Evolutionary conservation across 2,113 vertebrate species (phyloP).

Genomic region (Triplophysa rosa): DNA sequence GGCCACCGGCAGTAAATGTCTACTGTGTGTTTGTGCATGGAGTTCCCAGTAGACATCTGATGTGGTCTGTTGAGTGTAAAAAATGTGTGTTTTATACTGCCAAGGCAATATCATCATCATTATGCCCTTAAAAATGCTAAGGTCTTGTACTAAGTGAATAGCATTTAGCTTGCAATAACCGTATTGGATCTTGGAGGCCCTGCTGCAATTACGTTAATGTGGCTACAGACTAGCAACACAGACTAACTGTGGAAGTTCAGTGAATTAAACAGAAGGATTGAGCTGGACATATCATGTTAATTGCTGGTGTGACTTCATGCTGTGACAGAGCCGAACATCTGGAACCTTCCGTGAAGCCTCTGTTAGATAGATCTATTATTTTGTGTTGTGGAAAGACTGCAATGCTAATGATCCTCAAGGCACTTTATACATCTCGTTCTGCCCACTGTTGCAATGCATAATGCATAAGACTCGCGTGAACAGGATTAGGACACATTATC

Average conservation of each 20-base stretch:
- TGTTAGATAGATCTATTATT: conserved; percentile 39
- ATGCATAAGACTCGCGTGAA: conserved; percentile 40
- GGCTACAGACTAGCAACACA: not conserved
- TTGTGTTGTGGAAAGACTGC: conserved; percentile 37
- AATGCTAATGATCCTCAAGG: conserved; percentile 43
- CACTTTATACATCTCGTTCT: conserved; percentile 18
- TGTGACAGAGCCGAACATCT: conserved; percentile 7
- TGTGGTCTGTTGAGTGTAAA: not conserved
- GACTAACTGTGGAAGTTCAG: not conserved
- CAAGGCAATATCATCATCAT: not conserved
- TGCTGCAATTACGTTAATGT: conserved; percentile 8
- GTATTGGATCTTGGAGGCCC: conserved; percentile 7
- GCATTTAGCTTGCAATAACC: conserved; percentile 30
- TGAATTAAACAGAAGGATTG: not conserved
- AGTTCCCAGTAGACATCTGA: not conserved
- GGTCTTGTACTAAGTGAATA: conserved; percentile 23
- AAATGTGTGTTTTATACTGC: not conserved
- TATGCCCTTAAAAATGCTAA: not conserved
- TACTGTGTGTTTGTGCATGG: not conserved
- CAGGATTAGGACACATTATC: conserved; percentile 4
- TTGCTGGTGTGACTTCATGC: not conserved
- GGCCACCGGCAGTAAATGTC: not conserved
- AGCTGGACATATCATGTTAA: conserved; percentile 6
- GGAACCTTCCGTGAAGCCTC: conserved; percentile 17
- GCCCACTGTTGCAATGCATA: conserved; percentile 24